These are phyloP conservation scores for Cnemophilus loriae DNA, from an alignment of 2,113 vertebrate genomes.

Conservation along the genomic window DNA sequence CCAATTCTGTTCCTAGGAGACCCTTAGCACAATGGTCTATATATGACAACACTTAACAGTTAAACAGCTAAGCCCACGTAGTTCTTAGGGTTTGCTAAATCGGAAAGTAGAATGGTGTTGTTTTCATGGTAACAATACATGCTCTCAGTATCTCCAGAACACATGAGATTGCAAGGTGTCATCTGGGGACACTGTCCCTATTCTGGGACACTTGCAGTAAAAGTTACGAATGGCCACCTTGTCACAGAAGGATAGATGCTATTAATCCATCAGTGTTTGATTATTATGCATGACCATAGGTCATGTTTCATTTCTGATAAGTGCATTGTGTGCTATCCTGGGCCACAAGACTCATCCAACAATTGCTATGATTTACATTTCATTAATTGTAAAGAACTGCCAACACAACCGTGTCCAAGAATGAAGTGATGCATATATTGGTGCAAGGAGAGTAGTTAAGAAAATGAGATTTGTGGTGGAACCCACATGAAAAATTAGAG, in stretches of 20 bases:
- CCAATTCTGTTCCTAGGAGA: neutral
- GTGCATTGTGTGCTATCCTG: neutral
- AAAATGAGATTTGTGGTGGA: neutral
- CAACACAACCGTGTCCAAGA: neutral
- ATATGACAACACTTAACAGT: neutral
- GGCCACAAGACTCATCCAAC: neutral
- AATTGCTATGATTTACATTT: neutral
- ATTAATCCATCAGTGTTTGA: neutral
- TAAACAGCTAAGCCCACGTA: neutral
- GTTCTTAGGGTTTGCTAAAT: neutral
- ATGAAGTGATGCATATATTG: neutral
- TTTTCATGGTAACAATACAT: neutral
- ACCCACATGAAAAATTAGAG: neutral
- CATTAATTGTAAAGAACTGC: neutral
- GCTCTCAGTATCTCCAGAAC: neutral
- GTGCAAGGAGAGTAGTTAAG: neutral
- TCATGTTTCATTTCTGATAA: neutral
- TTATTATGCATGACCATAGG: neutral
- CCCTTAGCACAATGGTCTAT: neutral
- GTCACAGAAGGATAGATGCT: neutral
- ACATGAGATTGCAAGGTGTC: neutral
- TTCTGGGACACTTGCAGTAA: neutral
- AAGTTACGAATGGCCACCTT: neutral
- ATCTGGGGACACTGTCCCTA: neutral
- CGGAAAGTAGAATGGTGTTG: neutral